A percentile compares a stretch with the other conserved stretches of the same genome.
Conservation (phyloP, 2,113 vertebrate species). For the Larimichthys crocea region DNA sequence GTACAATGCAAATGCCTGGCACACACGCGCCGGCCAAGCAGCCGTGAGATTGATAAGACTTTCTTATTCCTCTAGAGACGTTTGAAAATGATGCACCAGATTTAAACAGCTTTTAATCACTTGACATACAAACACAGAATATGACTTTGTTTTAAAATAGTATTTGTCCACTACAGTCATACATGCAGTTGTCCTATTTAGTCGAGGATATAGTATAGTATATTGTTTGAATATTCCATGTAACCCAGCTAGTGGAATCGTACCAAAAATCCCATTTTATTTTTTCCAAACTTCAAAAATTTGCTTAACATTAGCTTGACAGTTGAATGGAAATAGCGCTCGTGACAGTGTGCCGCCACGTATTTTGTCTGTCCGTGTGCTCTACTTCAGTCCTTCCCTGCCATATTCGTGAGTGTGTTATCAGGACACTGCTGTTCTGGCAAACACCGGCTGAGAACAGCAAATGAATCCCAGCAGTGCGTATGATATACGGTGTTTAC, state of each 20-base stretch:
- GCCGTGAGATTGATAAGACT: not conserved
- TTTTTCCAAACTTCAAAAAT: constrained; percentile 33
- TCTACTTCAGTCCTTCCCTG: not conserved
- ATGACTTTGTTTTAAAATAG: constrained; percentile 3
- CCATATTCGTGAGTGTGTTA: constrained; percentile 17
- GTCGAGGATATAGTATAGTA: not conserved
- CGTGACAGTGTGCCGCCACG: not conserved
- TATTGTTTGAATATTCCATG: not conserved
- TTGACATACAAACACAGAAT: not conserved
- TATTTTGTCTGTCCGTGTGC: not conserved
- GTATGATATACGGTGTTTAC: constrained; percentile 55
- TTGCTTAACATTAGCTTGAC: constrained; percentile 26
- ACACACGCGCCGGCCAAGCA: constrained; percentile 5
- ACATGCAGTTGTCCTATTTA: not conserved
- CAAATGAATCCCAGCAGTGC: constrained; percentile 61
- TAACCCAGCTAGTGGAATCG: not conserved
- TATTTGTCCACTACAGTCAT: not conserved
- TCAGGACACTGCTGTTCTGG: constrained; percentile 36
- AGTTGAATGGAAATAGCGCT: constrained; percentile 17
- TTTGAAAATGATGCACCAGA: not conserved
- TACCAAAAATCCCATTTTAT: constrained; percentile 1
- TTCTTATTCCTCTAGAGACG: not conserved
- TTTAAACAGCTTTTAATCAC: not conserved
- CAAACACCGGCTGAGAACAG: constrained; percentile 38
- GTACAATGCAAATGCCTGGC: constrained; percentile 42